Percentiles rank a stretch among this genome's conserved stretches.
These are phyloP conservation scores for Coelopa pilipes DNA, from an alignment of 2,888 invertebrate genomes.

Conservation along the genomic window DNA sequence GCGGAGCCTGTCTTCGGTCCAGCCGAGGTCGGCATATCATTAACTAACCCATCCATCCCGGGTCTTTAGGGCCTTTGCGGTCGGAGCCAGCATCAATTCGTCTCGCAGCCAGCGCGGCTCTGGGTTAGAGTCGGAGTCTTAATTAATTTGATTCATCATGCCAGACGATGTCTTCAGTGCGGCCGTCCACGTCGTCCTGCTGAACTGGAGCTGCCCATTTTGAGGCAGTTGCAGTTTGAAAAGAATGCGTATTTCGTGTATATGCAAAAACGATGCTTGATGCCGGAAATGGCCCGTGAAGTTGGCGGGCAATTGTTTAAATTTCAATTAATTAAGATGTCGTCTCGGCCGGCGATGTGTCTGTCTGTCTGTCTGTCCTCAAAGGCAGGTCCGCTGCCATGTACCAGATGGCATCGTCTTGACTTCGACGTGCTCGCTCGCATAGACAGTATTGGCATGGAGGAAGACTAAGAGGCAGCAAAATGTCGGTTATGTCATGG, in stretches of 20 bases:
- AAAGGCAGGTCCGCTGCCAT: too few species aligned
- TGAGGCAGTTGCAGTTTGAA: neutral
- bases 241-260: neutral
- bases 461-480: too few species aligned
- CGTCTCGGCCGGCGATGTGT: too few species aligned
- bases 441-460: too few species aligned
- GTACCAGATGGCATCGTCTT: too few species aligned
- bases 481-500: too few species aligned
- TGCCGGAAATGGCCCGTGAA: constrained; percentile 8
- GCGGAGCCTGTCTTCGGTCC: neutral
- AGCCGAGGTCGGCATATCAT: constrained; percentile 18
- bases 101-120: too few species aligned
- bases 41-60: neutral
- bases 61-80: neutral
- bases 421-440: too few species aligned
- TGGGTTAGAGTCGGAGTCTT: neutral
- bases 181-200: neutral
- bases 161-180: neutral
- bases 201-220: neutral
- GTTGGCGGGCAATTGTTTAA: constrained; percentile 15
- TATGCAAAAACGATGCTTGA: constrained; percentile 22
- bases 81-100: too few species aligned
- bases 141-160: neutral
- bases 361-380: too few species aligned
- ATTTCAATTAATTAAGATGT: constrained; percentile 3